Evolutionary conservation across 2,113 vertebrate genomes (phyloP), one percentile per base, ranked within the genome.

Genomic region (Ariopsis seemanni): DNA sequence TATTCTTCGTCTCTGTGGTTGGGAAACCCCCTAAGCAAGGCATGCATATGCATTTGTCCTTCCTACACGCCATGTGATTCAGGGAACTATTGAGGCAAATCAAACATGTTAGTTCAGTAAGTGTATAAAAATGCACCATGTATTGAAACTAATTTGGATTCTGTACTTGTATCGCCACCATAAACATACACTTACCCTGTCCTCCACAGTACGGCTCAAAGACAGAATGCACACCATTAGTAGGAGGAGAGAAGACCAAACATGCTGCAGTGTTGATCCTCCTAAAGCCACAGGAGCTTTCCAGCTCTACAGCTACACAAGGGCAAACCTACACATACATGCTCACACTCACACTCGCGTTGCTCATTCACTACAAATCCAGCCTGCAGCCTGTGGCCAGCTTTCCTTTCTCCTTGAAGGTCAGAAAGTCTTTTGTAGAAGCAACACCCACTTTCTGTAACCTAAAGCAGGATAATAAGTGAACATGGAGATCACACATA

Each of bases 371-470:
- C 62, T 65, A 52, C 60, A 67, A 53, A 83, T 83, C 82, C 82
- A 83, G 62, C 60, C 42, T 52, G 62, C 22, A 67, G 62, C 62
- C 7, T 83, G 48, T 67, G 82, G 48, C 62, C 62, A 83, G 12
- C 62, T 83, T 83, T 67, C 17, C 82, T 83, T 67, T 83, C 62
- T 82, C 82, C 62, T 67, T 83, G 48, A 83, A 83, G 82, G 82
- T 83, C 82, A 83, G 48, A 4, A 67, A 65, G 62, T 83, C 82
- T 48, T 30, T 57, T 53, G 62, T 67, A 53, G 42, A 83, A 67
- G 42, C 82, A 83, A 83, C 22, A 83, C 62, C 67, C 82, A 53
- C 62, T 67, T 67, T 83, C 42, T 67, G 62, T 83, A 67, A 83
- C 82, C 82, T 83, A 48, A 83, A 67, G 82, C 48, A 83, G 82